Evolutionary conservation across 1,140 invertebrate genomes (phyloP).

Genomic region (Steinernema feltiae): DNA sequence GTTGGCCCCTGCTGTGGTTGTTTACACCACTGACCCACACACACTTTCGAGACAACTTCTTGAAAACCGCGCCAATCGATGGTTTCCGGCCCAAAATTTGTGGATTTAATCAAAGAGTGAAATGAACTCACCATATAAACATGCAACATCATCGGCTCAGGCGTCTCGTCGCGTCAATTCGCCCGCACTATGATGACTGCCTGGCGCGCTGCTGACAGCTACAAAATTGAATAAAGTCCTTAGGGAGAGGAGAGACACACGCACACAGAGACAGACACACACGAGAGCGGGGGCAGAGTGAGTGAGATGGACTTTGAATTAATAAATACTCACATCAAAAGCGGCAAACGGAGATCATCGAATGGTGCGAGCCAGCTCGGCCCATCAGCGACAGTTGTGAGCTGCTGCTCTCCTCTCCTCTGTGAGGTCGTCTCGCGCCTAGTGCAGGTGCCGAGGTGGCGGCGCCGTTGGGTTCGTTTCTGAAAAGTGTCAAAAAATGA

Average conservation of each 20-base stretch:
- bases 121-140: conserved; percentile 8
- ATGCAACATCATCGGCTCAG: conserved; percentile 13
- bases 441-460: conserved; percentile 6
- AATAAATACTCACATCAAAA: conserved; percentile 14
- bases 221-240: neutral
- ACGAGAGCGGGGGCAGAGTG: too few species aligned
- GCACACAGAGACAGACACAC: too few species aligned
- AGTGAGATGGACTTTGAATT: neutral
- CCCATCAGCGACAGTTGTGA: conserved; percentile 10
- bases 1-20: too few species aligned
- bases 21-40: too few species aligned
- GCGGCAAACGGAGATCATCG: conserved; percentile 9
- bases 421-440: neutral
- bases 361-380: conserved; percentile 7
- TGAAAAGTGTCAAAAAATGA: neutral
- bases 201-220: neutral
- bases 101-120: too few species aligned
- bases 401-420: neutral
- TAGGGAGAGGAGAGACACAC: too few species aligned
- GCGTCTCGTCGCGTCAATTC: conserved; percentile 1
- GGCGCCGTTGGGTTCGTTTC: conserved; percentile 12
- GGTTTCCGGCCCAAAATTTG: too few species aligned
- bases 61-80: too few species aligned
- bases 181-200: neutral
- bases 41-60: too few species aligned